Conservation (phyloP, 2,797 vertebrate species). For the Periparus ater region DNA sequence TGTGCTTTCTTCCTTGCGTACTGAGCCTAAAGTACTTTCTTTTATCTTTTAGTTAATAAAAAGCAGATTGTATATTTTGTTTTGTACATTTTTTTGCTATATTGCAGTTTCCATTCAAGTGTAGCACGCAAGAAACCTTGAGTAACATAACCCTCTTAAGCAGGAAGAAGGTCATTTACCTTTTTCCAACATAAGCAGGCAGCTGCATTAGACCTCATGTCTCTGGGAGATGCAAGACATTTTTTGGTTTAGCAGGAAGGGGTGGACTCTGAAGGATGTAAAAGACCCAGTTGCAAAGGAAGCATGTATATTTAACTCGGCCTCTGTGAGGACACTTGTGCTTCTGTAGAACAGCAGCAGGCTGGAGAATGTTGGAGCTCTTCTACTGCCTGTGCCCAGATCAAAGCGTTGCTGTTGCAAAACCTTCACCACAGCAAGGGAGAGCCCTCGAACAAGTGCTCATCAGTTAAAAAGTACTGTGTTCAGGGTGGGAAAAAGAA, state of each 20-base stretch:
- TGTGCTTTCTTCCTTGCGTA: neutral
- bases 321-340: neutral
- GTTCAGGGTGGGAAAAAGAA: rapidly evolving
- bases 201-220: neutral
- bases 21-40: neutral
- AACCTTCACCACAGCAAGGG: neutral
- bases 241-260: neutral
- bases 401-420: neutral
- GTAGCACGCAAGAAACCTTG: neutral
- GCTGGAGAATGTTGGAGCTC: neutral
- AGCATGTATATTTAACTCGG: neutral
- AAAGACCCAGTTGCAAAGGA: neutral
- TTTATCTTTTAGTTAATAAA: neutral
- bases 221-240: neutral
- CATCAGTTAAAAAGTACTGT: neutral
- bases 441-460: neutral
- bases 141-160: neutral
- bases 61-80: neutral
- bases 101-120: neutral
- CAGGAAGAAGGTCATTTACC: neutral
- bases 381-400: neutral
- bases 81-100: neutral
- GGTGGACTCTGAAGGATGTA: neutral
- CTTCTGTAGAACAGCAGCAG: neutral
- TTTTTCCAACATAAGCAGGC: neutral